Evolutionary conservation across 1,140 invertebrate species (phyloP).

Genomic region (Thalassaphorura encarpata): DNA sequence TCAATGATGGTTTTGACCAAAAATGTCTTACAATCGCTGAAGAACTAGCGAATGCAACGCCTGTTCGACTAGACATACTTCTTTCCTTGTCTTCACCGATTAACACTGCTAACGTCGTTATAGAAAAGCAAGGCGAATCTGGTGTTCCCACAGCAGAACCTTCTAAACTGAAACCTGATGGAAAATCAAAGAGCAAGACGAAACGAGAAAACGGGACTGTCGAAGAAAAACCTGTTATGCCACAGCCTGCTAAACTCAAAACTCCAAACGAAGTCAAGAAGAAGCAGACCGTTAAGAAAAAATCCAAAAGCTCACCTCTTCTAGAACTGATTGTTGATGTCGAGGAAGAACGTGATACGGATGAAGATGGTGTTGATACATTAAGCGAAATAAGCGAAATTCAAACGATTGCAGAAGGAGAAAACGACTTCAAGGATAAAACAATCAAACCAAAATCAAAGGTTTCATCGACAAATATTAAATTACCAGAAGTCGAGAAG

Average conservation of each 20-base stretch:
- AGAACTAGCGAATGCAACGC: constrained; percentile 76
- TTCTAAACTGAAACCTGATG: not conserved
- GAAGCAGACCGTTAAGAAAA: constrained; percentile 35
- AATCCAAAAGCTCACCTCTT: constrained; percentile 25
- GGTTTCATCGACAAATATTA: too few relatives aligned
- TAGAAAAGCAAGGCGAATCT: not conserved
- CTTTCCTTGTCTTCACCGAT: constrained; percentile 62
- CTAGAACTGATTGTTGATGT: constrained; percentile 29
- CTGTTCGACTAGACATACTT: constrained; percentile 76
- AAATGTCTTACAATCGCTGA: constrained; percentile 77
- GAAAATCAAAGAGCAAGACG: constrained; percentile 1
- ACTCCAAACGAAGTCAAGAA: constrained; percentile 33
- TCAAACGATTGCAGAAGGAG: constrained; percentile 20
- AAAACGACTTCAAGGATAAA: too few relatives aligned
- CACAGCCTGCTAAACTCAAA: not conserved
- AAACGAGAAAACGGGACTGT: not conserved
- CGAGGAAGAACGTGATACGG: constrained; percentile 19
- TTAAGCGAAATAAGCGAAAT: constrained; percentile 32
- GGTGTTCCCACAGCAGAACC: not conserved
- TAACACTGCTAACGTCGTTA: constrained; percentile 19
- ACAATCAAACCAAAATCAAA: too few relatives aligned
- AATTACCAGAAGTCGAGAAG: too few relatives aligned
- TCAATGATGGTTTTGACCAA: constrained; percentile 69
- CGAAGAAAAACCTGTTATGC: not conserved
- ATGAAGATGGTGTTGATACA: constrained; percentile 27